phyloP scores from a whole-genome alignment of 2,113 vertebrate genomes.

The Ceratotherium simum region DNA sequence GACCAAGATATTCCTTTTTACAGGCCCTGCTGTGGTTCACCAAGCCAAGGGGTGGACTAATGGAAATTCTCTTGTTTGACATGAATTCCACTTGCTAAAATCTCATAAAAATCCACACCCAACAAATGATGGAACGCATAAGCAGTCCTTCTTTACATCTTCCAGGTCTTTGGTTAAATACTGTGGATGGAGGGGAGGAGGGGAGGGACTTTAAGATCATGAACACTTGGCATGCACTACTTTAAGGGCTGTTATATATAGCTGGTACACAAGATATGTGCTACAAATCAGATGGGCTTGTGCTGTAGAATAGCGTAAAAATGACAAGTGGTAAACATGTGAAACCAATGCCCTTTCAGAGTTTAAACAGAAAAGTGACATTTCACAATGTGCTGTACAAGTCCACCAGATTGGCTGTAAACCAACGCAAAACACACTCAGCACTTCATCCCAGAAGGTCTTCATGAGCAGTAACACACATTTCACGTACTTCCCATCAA shows the following conservation, averaged over 20 bases:
- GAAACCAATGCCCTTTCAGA: slow-evolving; percentile 48
- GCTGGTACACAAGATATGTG: neutral
- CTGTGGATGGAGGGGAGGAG: neutral
- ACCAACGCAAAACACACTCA: slow-evolving; percentile 24
- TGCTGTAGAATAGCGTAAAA: neutral
- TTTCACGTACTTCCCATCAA: slow-evolving; percentile 21
- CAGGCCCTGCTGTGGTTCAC: neutral
- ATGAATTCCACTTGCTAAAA: neutral
- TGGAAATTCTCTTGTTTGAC: neutral
- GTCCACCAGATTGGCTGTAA: slow-evolving; percentile 61
- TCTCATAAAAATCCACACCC: neutral
- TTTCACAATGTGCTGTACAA: slow-evolving; percentile 62
- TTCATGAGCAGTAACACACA: slow-evolving; percentile 50
- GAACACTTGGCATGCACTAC: neutral
- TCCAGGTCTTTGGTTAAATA: neutral
- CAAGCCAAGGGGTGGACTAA: neutral
- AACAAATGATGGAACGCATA: neutral
- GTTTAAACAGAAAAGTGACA: slow-evolving; percentile 67
- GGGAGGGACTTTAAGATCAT: neutral
- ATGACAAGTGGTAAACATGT: slow-evolving; percentile 51
- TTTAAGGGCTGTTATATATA: slow-evolving; percentile 21
- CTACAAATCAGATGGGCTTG: slow-evolving; percentile 44
- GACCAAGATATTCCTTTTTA: neutral
- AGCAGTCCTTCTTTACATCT: neutral
- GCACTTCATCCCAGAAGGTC: neutral